Conservation (phyloP, 2,888 invertebrate species). For the Drosophila neotestacea region DNA sequence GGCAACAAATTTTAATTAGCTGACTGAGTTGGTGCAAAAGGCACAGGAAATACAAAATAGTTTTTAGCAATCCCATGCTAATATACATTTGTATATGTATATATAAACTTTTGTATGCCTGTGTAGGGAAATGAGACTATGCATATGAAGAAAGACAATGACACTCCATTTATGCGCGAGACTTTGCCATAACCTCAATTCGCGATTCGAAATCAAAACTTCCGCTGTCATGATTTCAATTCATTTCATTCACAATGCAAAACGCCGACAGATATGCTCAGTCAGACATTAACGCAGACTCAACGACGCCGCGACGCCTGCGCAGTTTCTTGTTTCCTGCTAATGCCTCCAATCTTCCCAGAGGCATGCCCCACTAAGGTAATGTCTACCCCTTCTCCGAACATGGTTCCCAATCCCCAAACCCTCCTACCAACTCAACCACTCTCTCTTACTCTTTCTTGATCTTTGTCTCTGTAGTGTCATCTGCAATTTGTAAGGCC, state of each 20-base stretch:
- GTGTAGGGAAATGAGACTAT: neutral
- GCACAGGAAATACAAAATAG: slow-evolving; percentile 44
- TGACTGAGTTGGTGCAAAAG: slow-evolving; percentile 9
- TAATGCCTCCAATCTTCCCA: slow-evolving; percentile 54
- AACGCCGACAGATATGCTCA: slow-evolving; percentile 62
- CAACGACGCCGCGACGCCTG: slow-evolving; percentile 65
- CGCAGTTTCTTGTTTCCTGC: slow-evolving; percentile 49
- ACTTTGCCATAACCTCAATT: slow-evolving; percentile 53
- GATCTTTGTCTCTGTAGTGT: slow-evolving; percentile 44
- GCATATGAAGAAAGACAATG: slow-evolving; percentile 18
- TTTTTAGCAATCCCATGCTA: slow-evolving; percentile 3
- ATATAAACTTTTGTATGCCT: neutral
- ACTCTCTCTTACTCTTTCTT: slow-evolving; percentile 8
- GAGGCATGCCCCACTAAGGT: slow-evolving; percentile 51
- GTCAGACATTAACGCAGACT: slow-evolving; percentile 53
- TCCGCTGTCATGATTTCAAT: slow-evolving; percentile 67
- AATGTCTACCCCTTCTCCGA: neutral
- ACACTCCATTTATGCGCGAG: slow-evolving; percentile 36
- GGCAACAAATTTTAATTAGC: slow-evolving; percentile 29
- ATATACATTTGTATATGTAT: neutral
- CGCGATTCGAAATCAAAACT: slow-evolving; percentile 61
- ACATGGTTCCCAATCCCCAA: too few relatives aligned
- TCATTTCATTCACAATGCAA: slow-evolving; percentile 62
- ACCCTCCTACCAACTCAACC: too few relatives aligned
- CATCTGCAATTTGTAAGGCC: slow-evolving; percentile 70